phyloP scores from a whole-genome alignment of 2,888 invertebrate genomes.

The Digitonthophagus gazella region DNA sequence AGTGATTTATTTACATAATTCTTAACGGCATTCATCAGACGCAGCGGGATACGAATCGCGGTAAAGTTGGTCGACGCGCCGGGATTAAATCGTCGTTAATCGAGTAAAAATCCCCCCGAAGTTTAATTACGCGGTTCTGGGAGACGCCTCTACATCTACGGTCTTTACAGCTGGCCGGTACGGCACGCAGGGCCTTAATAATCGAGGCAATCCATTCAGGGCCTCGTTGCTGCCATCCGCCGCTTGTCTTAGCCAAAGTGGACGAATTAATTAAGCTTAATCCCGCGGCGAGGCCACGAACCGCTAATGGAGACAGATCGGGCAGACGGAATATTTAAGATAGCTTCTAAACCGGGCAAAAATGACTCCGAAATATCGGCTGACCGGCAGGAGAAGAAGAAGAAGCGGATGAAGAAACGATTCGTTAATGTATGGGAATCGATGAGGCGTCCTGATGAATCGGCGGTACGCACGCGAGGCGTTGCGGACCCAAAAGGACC shows the following conservation, averaged over 20 bases:
- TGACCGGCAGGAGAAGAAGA: background rate
- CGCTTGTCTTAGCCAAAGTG: conserved; percentile 16
- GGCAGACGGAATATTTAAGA: background rate
- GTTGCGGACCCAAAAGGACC: conserved; percentile 21
- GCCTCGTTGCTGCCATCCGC: conserved; percentile 2
- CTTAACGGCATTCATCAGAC: background rate
- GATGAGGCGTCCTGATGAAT: conserved; percentile 28
- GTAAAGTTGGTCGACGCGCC: conserved; percentile 7
- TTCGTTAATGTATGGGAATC: conserved; percentile 35
- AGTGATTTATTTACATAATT: background rate
- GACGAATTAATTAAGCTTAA: conserved; percentile 10
- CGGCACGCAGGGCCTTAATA: conserved; percentile 12
- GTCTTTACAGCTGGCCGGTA: conserved; percentile 4
- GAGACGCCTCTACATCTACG: conserved; percentile 1
- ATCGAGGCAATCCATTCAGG: conserved; percentile 13
- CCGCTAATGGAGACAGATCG: background rate
- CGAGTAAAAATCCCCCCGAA: conserved; percentile 9
- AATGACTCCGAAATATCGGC: too few species aligned
- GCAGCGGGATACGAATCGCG: background rate
- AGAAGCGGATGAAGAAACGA: conserved; percentile 29
- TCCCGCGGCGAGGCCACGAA: background rate
- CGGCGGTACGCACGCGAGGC: conserved; percentile 30
- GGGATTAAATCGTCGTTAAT: conserved; percentile 14
- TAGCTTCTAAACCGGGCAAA: background rate
- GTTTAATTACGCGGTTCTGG: conserved; percentile 7